Evolutionary conservation across 2,888 invertebrate genomes (phyloP), one percentile per base, ranked within the genome.

Genomic region (Thecocarcelia acutangulata): DNA sequence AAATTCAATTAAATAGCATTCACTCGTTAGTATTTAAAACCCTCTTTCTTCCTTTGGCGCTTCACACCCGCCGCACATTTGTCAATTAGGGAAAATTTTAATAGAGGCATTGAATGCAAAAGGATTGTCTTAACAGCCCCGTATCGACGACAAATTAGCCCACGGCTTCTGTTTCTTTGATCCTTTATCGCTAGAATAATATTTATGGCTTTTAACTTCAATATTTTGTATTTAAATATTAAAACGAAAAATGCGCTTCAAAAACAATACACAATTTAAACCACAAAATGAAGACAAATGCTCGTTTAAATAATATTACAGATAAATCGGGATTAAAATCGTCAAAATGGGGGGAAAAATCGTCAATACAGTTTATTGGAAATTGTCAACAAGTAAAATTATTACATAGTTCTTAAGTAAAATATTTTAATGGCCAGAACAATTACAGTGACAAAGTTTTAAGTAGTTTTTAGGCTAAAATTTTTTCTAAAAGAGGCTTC

Each of bases 141-240:
- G 59, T 21, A 69, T 61, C 66, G 66, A 73, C 76, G 44, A 68
- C 15, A 74, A 78, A 74, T 85, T 83, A 75, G 28, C 2, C 12
- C 19, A 79, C 86, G 87, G 89, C 86, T 85, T 83, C 82, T 83
- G 84, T 83, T 83, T 72, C 89, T 89, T 89, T 89, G 89, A 89
- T 89, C 89, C 87, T 87, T 86, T 88, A 85, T 85, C 88, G 86
- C 86, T 83, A 84, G 37, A 1, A 70, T 42, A 54, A 66, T 40
- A 68, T 76, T 40, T 54, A 52, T 59, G 24, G 59, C 21, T 24
- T 48, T 73, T 24, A 33, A 69, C 11, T 21, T 9, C 21, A 33
- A 33, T 28, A 33, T 5, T 21, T 33, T 24, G 21, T n/a, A 12
- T 68, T 15, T 19, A 13, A 44, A 12, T 13, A 37, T 56, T 15